Conservation (phyloP, 2,113 vertebrate species). For the Ageneiosus marmoratus region DNA sequence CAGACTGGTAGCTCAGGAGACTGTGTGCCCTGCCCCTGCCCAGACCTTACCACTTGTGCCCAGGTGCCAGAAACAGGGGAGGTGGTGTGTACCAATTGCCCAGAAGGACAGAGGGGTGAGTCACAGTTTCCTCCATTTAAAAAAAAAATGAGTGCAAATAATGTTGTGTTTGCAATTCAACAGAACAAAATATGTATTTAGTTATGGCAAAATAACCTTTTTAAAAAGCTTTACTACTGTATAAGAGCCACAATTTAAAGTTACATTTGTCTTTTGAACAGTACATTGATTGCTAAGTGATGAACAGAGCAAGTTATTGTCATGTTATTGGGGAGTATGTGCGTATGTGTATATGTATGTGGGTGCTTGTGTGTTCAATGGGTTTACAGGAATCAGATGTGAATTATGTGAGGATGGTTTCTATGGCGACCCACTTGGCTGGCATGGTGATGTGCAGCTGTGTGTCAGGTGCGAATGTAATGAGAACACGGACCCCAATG, state of each 20-base stretch:
- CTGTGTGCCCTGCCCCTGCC: constrained; percentile 89
- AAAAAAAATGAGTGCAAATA: not conserved
- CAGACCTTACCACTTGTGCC: constrained; percentile 74
- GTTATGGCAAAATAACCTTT: not conserved
- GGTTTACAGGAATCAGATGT: constrained; percentile 79
- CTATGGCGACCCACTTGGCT: constrained; percentile 86
- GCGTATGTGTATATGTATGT: not conserved
- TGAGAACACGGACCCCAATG: constrained; percentile 83
- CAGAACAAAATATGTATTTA: not conserved
- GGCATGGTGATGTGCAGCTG: constrained; percentile 64
- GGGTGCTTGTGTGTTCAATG: too few relatives aligned
- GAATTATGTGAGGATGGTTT: constrained; percentile 89
- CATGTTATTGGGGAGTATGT: not conserved
- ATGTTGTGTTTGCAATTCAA: not conserved
- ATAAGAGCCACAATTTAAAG: not conserved
- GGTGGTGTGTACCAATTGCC: constrained; percentile 90
- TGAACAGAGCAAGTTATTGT: not conserved
- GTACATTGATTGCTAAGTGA: not conserved
- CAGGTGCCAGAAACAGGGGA: constrained; percentile 71
- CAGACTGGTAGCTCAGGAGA: constrained; percentile 71
- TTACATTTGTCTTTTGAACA: too few relatives aligned
- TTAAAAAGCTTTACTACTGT: not conserved
- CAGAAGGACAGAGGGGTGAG: constrained; percentile 85
- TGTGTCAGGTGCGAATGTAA: constrained; percentile 82
- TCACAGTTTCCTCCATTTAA: not conserved